phyloP scores from a whole-genome alignment of 1,140 invertebrate genomes.

The Macrobrachium rosenbergii region DNA sequence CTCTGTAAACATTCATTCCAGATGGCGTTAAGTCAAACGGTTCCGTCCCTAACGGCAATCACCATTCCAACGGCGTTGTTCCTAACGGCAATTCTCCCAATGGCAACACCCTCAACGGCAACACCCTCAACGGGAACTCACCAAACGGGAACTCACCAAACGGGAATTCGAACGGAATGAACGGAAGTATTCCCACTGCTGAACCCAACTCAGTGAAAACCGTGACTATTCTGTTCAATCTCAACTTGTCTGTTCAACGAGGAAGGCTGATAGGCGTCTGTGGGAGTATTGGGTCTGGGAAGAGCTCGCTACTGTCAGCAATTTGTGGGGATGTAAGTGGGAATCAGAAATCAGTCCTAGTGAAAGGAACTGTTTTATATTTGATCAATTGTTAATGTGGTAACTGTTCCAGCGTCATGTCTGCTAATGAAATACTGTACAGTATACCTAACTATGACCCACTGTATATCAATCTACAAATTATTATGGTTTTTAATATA shows the following conservation, averaged over 20 bases:
- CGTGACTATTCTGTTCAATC: slow-evolving; percentile 41
- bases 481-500: no score
- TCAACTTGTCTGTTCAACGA: slow-evolving; percentile 68
- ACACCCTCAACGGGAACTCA: background rate
- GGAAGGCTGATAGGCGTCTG: slow-evolving; percentile 78
- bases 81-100: slow-evolving; percentile 21
- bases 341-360: background rate
- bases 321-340: slow-evolving; percentile 68
- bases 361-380: background rate
- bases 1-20: no score
- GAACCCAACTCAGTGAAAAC: slow-evolving; percentile 14
- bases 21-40: slow-evolving; percentile 29
- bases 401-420: no score
- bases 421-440: no score
- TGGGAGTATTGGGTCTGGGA: slow-evolving; percentile 79
- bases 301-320: slow-evolving; percentile 78
- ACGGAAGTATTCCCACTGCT: background rate
- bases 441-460: no score
- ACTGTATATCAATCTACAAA: no score
- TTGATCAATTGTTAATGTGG: no score
- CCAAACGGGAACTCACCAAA: background rate
- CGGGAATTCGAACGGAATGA: background rate
- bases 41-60: background rate
- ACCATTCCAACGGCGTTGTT: slow-evolving; percentile 29
- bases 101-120: background rate